Evolutionary conservation across 2,888 invertebrate genomes (phyloP), one percentile per base, ranked within the genome.

Genomic region (Hypomecis punctinalis): DNA sequence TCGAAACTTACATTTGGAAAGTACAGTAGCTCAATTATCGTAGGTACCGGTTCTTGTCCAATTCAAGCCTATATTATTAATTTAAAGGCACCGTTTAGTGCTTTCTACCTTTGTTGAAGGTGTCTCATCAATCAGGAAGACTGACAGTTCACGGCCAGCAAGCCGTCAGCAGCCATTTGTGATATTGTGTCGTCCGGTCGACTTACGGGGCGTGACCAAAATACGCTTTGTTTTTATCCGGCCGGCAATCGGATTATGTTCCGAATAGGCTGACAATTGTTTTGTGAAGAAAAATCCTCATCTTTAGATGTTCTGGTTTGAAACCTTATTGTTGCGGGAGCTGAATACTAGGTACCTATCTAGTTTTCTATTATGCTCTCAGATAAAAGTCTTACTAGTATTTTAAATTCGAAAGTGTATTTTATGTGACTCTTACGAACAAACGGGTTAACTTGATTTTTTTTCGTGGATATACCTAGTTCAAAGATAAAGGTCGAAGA

Each of bases 51-150:
- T 54, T 43, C 7, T 11, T 54, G 11, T 35, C 11, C 53, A 39
- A 23, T 56, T 56, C 23, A 56, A 39, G 47, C 23, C 40, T 33
- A 39, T 47, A 56, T 46, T 40, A 56, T 46, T 40, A 56, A 62
- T 63, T 64, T 67, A 9, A 23, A 48, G 57, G 48, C 57, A 66
- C 68, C 53, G 61, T 61, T 65, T 54, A 48, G 63, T 67, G 70
- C 70, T 78, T 77, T 78, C 77, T 71, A 74, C 68, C 66, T 78
- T 78, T 81, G 76, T 77, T 69, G 63, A 75, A 72, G 64, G 70
- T 71, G 73, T 72, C 76, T 69, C 71, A 79, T 78, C 79, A 76
- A 85, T 85, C 83, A 83, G 70, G 74, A 71, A 79, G 79, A 78
- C 70, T 75, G 82, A 78, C 83, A 77, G 75, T 76, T 79, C 69